phyloP scores from a whole-genome alignment of 2,113 vertebrate genomes.

The Pagrus major region DNA sequence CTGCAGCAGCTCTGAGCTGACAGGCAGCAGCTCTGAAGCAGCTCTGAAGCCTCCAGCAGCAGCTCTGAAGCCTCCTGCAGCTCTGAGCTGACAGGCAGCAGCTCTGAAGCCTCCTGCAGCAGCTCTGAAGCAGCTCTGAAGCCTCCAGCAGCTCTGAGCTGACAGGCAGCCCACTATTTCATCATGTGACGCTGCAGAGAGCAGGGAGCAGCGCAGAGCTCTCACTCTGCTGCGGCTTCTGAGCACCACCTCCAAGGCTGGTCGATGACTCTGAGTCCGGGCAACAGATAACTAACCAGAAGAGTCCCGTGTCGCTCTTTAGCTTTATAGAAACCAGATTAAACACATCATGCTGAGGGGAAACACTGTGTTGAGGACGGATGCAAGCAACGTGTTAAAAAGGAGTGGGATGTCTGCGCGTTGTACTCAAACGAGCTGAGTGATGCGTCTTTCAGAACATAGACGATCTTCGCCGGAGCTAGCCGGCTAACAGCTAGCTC shows the following conservation, averaged over 20 bases:
- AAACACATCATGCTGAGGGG: rapidly evolving
- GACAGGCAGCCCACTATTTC: constrained; percentile 3
- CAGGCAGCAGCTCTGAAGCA: too few species aligned
- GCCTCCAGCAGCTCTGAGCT: too few species aligned
- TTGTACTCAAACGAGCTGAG: rapidly evolving
- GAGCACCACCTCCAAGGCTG: not conserved
- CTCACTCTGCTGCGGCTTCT: constrained; percentile 29
- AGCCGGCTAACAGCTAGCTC: constrained; percentile 68
- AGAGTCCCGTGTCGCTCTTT: too few species aligned
- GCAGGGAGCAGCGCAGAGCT: rapidly evolving
- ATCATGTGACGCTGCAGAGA: constrained; percentile 67
- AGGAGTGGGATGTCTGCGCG: not conserved
- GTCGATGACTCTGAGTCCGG: rapidly evolving
- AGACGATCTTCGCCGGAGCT: constrained; percentile 63
- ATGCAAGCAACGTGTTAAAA: not conserved
- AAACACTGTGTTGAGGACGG: not conserved
- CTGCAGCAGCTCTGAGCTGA: not conserved
- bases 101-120: too few species aligned
- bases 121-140: too few species aligned
- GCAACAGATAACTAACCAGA: rapidly evolving
- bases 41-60: too few species aligned
- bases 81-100: constrained; percentile 17
- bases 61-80: too few species aligned
- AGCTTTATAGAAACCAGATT: not conserved
- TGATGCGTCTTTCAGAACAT: rapidly evolving